Evolutionary conservation across 1,140 invertebrate genomes (phyloP).

Genomic region (Nephotettix cincticeps): DNA sequence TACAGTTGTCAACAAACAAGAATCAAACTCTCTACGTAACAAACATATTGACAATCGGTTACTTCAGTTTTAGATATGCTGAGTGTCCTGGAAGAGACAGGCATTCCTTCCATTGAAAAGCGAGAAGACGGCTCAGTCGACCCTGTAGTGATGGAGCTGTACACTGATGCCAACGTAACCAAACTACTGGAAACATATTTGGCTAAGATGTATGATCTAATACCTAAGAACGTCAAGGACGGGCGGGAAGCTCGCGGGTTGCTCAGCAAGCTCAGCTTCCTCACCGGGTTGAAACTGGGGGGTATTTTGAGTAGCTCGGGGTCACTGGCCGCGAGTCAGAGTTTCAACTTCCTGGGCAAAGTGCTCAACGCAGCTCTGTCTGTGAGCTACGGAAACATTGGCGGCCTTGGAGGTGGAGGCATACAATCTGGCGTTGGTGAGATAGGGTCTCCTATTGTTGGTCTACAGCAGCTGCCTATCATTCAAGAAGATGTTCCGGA

Average conservation of each 20-base stretch:
- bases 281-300: slow-evolving; percentile 32
- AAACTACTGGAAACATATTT: not conserved
- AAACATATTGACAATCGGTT: not conserved
- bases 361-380: slow-evolving; percentile 35
- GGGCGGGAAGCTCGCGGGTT: slow-evolving; percentile 30
- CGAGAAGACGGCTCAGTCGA: not conserved
- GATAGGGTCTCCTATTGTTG: too few relatives aligned
- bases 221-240: not conserved
- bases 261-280: slow-evolving; percentile 34
- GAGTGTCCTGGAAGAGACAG: not conserved
- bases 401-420: not conserved
- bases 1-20: too few relatives aligned
- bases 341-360: slow-evolving; percentile 36
- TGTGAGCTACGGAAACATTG: slow-evolving; percentile 30
- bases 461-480: not conserved
- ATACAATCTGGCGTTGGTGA: not conserved
- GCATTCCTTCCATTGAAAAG: not conserved
- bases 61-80: slow-evolving; percentile 1
- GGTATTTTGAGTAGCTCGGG: slow-evolving; percentile 26
- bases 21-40: too few relatives aligned
- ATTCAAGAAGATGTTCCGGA: not conserved
- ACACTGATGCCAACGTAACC: not conserved
- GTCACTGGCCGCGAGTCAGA: slow-evolving; percentile 35
- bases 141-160: slow-evolving; percentile 7
- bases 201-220: too few relatives aligned